Evolutionary conservation across 2,888 invertebrate genomes (phyloP).

Genomic region (Mermis nigrescens): DNA sequence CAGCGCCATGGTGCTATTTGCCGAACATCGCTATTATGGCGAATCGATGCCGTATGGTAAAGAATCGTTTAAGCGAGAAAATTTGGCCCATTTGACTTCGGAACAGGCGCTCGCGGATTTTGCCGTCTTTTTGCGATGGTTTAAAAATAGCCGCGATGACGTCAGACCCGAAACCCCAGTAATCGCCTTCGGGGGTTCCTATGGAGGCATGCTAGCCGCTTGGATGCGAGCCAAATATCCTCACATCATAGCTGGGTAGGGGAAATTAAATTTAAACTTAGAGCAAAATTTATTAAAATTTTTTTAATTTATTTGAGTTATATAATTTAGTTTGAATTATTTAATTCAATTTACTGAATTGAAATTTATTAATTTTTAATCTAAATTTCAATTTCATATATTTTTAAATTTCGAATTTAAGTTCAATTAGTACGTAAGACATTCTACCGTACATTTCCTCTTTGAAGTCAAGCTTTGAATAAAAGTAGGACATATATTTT

Average conservation of each 20-base stretch:
- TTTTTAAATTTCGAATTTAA: too few species aligned
- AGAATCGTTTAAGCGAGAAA: constrained; percentile 41
- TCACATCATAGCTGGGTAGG: constrained; percentile 53
- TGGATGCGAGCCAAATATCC: constrained; percentile 93
- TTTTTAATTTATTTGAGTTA: too few species aligned
- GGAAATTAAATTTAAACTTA: too few species aligned
- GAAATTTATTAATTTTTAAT: too few species aligned
- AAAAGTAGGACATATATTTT: too few species aligned
- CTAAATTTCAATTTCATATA: too few species aligned
- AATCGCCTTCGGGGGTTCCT: constrained; percentile 66
- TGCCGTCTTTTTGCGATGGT: constrained; percentile 51
- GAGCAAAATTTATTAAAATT: too few species aligned
- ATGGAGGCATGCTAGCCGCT: constrained; percentile 89
- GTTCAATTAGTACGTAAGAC: too few species aligned
- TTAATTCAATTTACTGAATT: too few species aligned
- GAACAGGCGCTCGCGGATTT: constrained; percentile 85
- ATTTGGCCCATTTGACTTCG: constrained; percentile 51
- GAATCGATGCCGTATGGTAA: constrained; percentile 68
- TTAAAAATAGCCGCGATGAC: constrained; percentile 39
- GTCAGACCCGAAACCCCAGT: constrained; percentile 45
- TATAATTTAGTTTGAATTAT: too few species aligned
- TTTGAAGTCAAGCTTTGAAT: too few species aligned
- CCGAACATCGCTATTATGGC: constrained; percentile 91
- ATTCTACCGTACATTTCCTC: too few species aligned
- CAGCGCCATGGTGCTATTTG: constrained; percentile 62